Conservation (phyloP, 2,113 vertebrate species). For the Meleagris gallopavo region DNA sequence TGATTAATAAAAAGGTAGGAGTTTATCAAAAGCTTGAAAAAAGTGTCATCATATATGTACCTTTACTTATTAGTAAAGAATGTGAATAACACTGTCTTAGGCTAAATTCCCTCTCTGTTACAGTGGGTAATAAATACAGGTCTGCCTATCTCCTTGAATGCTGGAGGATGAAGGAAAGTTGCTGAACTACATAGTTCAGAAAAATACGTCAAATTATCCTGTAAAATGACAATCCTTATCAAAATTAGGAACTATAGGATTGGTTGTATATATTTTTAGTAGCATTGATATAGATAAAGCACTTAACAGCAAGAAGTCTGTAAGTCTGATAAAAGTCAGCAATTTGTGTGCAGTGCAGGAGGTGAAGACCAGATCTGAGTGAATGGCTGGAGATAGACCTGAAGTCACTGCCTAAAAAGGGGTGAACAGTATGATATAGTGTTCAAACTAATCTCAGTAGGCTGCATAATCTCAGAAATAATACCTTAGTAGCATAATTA, state of each 20-base stretch:
- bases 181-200: neutral
- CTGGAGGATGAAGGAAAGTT: neutral
- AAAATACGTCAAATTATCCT: neutral
- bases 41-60: neutral
- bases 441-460: neutral
- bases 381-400: neutral
- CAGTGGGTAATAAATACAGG: neutral
- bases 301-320: neutral
- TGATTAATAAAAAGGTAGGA: neutral
- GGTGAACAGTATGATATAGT: neutral
- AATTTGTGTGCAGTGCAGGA: rapidly evolving
- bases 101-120: neutral
- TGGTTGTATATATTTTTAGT: neutral
- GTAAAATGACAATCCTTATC: neutral
- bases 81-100: neutral
- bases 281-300: neutral
- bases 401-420: neutral
- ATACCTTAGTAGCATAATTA: neutral
- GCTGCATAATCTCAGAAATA: neutral
- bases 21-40: constrained; percentile 8
- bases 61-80: neutral
- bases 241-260: neutral
- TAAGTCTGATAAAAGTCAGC: neutral
- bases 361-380: rapidly evolving
- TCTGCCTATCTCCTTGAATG: neutral